These are phyloP conservation scores for Taeniopygia guttata DNA, from an alignment of 2,797 vertebrate genomes.

Conservation along the genomic window DNA sequence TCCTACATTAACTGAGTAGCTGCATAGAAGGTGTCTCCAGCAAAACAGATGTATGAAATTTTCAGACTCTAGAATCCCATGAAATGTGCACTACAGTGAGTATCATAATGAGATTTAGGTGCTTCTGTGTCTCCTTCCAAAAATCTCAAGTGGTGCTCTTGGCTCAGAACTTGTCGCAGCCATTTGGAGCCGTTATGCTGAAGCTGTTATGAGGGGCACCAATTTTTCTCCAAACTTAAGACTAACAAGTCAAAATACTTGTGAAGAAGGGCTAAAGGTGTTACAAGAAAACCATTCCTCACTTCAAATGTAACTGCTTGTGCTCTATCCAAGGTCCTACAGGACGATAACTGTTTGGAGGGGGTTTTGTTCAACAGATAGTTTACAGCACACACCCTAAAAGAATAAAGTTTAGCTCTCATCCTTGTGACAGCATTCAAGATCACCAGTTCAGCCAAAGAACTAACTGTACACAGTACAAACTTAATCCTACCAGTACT, in stretches of 20 bases:
- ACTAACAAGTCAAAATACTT: background rate
- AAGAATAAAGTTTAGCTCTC: background rate
- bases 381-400: background rate
- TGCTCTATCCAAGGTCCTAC: background rate
- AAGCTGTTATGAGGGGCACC: background rate
- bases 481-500: background rate
- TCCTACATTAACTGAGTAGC: accelerated
- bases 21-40: background rate
- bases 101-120: background rate
- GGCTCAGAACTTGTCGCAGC: background rate
- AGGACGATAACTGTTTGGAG: background rate
- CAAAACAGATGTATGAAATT: background rate
- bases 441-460: background rate
- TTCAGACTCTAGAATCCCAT: background rate
- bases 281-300: background rate
- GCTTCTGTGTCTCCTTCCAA: background rate
- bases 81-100: background rate
- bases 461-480: background rate
- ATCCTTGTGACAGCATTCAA: background rate
- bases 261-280: background rate
- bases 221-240: background rate
- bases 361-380: background rate
- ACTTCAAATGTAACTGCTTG: background rate
- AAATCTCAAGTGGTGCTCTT: background rate
- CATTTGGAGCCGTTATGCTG: background rate